phyloP scores from a whole-genome alignment of 2,888 invertebrate genomes.

The Phragmatobia fuliginosa region DNA sequence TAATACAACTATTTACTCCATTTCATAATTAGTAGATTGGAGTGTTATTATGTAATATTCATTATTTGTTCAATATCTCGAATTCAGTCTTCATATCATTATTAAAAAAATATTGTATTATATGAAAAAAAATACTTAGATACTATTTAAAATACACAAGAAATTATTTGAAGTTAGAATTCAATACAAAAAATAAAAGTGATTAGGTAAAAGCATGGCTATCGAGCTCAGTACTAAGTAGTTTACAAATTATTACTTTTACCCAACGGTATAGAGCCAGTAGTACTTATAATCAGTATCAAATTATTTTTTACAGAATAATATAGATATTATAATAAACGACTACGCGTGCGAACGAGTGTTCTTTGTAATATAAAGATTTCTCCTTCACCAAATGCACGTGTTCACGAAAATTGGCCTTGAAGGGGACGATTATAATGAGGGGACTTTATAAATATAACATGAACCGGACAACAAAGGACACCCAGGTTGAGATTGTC shows the following conservation, averaged over 20 bases:
- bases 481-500: not conserved
- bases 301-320: not conserved
- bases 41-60: not conserved
- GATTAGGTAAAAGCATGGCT: not conserved
- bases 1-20: not conserved
- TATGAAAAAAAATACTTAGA: not conserved
- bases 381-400: not conserved
- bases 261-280: not conserved
- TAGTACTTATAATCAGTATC: not conserved
- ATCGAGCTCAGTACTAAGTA: not conserved
- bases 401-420: not conserved
- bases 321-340: not conserved
- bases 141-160: not conserved
- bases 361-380: not conserved
- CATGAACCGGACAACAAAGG: not conserved
- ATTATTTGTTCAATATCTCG: not conserved
- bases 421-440: not conserved
- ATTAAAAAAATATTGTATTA: not conserved
- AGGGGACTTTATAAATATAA: not conserved
- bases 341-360: not conserved
- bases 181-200: not conserved
- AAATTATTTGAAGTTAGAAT: not conserved
- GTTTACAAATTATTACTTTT: not conserved
- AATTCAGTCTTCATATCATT: slow-evolving; percentile 3
- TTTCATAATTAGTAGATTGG: not conserved